A percentile compares a stretch with the other conserved stretches of the same genome.
These are phyloP conservation scores for Siniperca knerii DNA, from an alignment of 2,113 vertebrate species.

Conservation along the genomic window DNA sequence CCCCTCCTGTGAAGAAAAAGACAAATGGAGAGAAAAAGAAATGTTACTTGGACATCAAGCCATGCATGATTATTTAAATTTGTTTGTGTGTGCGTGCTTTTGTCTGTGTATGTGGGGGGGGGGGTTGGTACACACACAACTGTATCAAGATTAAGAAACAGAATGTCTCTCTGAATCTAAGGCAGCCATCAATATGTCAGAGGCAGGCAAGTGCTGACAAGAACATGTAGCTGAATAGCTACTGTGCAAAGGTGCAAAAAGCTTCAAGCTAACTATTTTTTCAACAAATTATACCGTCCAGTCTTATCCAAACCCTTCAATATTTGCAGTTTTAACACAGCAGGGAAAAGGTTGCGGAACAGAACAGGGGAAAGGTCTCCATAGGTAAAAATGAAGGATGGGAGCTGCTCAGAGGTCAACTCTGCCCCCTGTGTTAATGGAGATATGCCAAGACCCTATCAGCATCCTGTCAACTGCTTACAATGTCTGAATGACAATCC, in stretches of 20 bases:
- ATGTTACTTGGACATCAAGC: constrained; percentile 24
- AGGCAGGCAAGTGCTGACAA: constrained; percentile 32
- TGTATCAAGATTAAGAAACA: constrained; percentile 35
- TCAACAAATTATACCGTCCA: constrained; percentile 19
- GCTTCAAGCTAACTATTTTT: background rate
- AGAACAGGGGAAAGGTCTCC: constrained; percentile 48
- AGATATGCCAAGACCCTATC: constrained; percentile 72
- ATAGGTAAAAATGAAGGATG: constrained; percentile 54
- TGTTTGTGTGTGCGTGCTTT: background rate
- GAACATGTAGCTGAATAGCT: constrained; percentile 11
- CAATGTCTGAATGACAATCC: constrained; percentile 70
- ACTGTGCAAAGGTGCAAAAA: constrained; percentile 29
- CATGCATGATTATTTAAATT: background rate
- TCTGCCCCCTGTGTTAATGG: constrained; percentile 66
- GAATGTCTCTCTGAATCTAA: constrained; percentile 19
- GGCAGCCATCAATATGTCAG: constrained; percentile 12
- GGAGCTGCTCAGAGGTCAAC: constrained; percentile 61
- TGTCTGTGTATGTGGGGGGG: background rate
- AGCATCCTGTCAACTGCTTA: constrained; percentile 66
- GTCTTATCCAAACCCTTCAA: background rate
- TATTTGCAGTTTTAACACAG: constrained; percentile 37
- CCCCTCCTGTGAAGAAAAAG: constrained; percentile 86
- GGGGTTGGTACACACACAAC: background rate
- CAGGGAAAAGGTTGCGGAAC: constrained; percentile 6
- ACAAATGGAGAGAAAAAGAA: constrained; percentile 38